Base-by-base conservation (phyloP, 2,113 vertebrate species). In the Neotoma lepida region DNA sequence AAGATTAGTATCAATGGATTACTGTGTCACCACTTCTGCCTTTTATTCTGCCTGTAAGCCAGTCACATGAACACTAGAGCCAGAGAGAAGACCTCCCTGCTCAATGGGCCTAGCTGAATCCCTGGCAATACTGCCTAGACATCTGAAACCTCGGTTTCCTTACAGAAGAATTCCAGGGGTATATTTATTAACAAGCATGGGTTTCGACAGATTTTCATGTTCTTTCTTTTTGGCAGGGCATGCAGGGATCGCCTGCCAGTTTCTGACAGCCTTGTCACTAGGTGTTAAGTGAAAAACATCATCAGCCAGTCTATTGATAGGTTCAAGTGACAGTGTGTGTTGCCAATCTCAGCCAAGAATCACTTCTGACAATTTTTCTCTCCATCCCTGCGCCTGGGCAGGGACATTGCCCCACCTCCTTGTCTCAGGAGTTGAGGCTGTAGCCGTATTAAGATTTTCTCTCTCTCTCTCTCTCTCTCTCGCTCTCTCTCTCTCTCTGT, bases 261-360 rank as follows among this genome's bases (percentile, higher is more conserved):
- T 97, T 96, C 93, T 97, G 96, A 96, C 96, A 97, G 96, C 41
- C 96, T 97, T 41, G 63, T 97, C 41, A 2, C 90, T 96, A 94
- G 97, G 97, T 96, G 97, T 97, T 97, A 97, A 97, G 96, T 97
- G 97, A 96, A 96, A 97, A 96, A 93, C 96, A 97, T 96, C 96
- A 97, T 95, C 94, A 96, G 77, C 95, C 76, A 4, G 73, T 95
- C 96, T 95, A 97, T 97, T 96, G 95, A 97, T 97, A 97, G 97
- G 97, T 92, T 97, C 92, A 91, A 96, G 95, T 95, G 94, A 95
- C 97, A 97, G 86, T 86, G 81, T 87, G 92, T 95, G 95, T 94
- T 97, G 95, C 96, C 95, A 94, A 13, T 97, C 89, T 96, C 95
- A 95, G 96, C 96, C 96, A 97, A 97, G 94, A 96, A 96, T 91